A percentile compares a stretch with the other conserved stretches of the same genome.
phyloP scores from a whole-genome alignment of 2,888 invertebrate species.

The Coenonympha glycerion region DNA sequence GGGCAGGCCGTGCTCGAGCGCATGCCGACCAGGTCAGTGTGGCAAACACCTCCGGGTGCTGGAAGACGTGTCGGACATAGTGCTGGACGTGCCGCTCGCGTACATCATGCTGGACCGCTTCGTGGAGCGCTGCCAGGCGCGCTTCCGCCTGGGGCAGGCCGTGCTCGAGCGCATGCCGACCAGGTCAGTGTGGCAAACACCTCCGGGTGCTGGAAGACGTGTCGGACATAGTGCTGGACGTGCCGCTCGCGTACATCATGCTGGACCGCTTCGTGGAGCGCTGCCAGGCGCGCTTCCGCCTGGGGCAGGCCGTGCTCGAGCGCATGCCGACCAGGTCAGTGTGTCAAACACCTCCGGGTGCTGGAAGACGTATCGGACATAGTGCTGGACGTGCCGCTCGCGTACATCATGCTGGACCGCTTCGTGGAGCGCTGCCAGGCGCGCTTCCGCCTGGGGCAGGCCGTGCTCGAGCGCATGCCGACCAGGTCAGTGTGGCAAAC shows the following conservation, averaged over 20 bases:
- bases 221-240: slow-evolving; percentile 93
- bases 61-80: slow-evolving; percentile 84
- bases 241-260: slow-evolving; percentile 91
- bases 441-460: slow-evolving; percentile 83
- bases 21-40: slow-evolving; percentile 82
- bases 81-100: slow-evolving; percentile 93
- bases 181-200: slow-evolving; percentile 77
- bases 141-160: slow-evolving; percentile 83
- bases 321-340: slow-evolving; percentile 84
- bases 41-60: too few relatives aligned
- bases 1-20: slow-evolving; percentile 83
- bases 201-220: too few relatives aligned
- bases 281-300: slow-evolving; percentile 81
- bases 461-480: slow-evolving; percentile 85
- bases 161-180: slow-evolving; percentile 86
- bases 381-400: slow-evolving; percentile 92
- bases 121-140: slow-evolving; percentile 83
- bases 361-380: slow-evolving; percentile 84
- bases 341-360: too few relatives aligned
- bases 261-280: slow-evolving; percentile 89
- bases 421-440: slow-evolving; percentile 85
- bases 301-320: slow-evolving; percentile 83
- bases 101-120: slow-evolving; percentile 91
- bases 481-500: slow-evolving; percentile 79
- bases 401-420: slow-evolving; percentile 90